Base-by-base conservation (phyloP, 2,888 invertebrate genomes). In the Eledona agricola region DNA sequence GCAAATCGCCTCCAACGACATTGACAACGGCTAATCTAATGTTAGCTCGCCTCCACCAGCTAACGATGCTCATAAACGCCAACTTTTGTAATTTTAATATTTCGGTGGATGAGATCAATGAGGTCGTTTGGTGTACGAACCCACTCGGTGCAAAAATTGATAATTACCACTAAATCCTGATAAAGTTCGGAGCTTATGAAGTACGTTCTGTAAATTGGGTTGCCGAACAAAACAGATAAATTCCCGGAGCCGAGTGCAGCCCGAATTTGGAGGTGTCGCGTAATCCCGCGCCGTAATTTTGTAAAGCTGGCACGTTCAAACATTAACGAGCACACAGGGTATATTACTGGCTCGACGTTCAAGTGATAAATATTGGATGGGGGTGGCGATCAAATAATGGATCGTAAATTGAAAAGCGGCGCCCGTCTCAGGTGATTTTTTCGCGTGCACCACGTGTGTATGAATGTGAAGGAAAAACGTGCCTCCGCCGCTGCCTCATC, bases 281-380 rank as follows among this genome's bases (percentile, higher is more conserved):
- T 31, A 31, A 35, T 15, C 9, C 35, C 35, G 10, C 1, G 38
- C 11, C 9, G 10, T 26, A 38, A 38, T 38, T 38, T 26, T 38
- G 12, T 38, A 38, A 38, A 25, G 26, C 25, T 16, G 17, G 38
- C 38, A 38, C 38, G 38, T 38, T 25, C 38, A 9, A 20, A 26
- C 38, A 38, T 38, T 38, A 38, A 38, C 26, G 38, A 26, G 38
- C 38, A 38, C n/a, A n/a, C 26, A 25, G 38, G 16, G 20, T 38
- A 17, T 16, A 38, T 38, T 38, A 38, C 38, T n/a, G 38, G 17
- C 26, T 15, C 13, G 2, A 38, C 38, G 26, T 25, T 13, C 38
- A 38, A 37, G 26, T 38, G 25, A 38, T 38, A 38, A 38, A 38
- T 38, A 38, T 16, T 38, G 26, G 25, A 38, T 26, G 26, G 2